Evolutionary conservation across 53 echinoderm and acorn worm genomes (phyloP).

Genomic region (Holothuria scabra): DNA sequence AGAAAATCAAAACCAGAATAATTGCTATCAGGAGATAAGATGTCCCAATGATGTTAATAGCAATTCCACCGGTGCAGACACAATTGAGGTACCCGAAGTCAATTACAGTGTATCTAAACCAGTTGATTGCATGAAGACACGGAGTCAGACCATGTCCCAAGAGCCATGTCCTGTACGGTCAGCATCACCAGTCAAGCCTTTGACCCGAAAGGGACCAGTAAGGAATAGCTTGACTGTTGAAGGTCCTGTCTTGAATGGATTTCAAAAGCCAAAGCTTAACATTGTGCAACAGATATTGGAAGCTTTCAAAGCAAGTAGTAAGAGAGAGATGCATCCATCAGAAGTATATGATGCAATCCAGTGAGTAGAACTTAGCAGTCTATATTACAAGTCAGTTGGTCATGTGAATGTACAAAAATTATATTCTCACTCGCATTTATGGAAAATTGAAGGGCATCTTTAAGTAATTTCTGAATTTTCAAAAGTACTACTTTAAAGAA

Average conservation of each 20-base stretch:
- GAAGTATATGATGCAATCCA: slow-evolving; percentile 81
- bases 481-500: too few relatives aligned
- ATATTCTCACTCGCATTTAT: too few relatives aligned
- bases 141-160: too few relatives aligned
- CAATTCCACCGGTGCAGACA: too few relatives aligned
- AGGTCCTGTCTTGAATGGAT: slow-evolving; percentile 22
- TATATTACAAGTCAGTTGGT: too few relatives aligned
- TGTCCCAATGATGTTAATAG: too few relatives aligned
- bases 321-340: slow-evolving; percentile 90
- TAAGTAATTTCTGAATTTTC: too few relatives aligned
- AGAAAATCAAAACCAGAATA: slow-evolving; percentile 39
- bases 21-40: slow-evolving; percentile 17
- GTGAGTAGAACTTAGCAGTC: slow-evolving; percentile 57
- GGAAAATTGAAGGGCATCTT: too few relatives aligned
- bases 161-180: too few relatives aligned
- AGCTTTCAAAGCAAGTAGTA: slow-evolving; percentile 57
- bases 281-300: slow-evolving; percentile 81
- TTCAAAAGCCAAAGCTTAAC: slow-evolving; percentile 64
- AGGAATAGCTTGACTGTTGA: background rate
- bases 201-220: background rate
- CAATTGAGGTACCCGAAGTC: too few relatives aligned
- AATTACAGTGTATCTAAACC: too few relatives aligned
- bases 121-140: too few relatives aligned
- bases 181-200: background rate
- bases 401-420: background rate